Conservation (phyloP, 2,113 vertebrate species). For the Perca fluviatilis region DNA sequence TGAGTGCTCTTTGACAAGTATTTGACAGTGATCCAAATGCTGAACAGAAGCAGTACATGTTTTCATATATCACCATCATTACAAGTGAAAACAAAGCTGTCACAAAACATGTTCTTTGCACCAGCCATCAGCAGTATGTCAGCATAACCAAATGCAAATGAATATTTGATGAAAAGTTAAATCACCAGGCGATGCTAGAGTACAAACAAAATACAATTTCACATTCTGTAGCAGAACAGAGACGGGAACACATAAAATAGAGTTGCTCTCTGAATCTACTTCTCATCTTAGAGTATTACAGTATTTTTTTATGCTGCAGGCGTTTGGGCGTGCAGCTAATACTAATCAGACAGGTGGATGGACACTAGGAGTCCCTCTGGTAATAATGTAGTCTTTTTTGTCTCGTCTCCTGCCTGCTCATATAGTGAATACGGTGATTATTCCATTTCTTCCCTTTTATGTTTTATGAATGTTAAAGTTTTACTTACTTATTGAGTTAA, state of each 20-base stretch:
- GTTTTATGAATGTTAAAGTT: no score
- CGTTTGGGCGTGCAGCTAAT: constrained; percentile 18
- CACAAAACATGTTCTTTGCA: constrained; percentile 3
- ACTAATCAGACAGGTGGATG: constrained; percentile 41
- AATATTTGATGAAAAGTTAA: constrained; percentile 19
- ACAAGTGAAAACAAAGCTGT: not conserved
- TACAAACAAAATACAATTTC: constrained; percentile 2
- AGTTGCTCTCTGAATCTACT: constrained; percentile 13
- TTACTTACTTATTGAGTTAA: no score
- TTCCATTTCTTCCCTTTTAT: constrained; percentile 31
- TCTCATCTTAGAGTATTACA: constrained; percentile 33
- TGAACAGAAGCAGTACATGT: not conserved
- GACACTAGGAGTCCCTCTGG: constrained; percentile 28
- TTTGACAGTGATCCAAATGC: not conserved
- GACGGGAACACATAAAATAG: constrained; percentile 1
- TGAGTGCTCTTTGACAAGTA: not conserved
- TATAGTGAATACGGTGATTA: constrained; percentile 18
- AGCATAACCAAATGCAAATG: not conserved
- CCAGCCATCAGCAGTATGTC: not conserved
- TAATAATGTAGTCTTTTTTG: constrained; percentile 23
- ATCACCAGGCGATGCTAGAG: not conserved
- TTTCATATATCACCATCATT: not conserved
- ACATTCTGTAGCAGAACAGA: constrained; percentile 13
- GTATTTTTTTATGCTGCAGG: constrained; percentile 48
- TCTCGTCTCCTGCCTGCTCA: constrained; percentile 17